phyloP scores from a whole-genome alignment of 2,888 invertebrate species.

The Parapristionchus giblindavisi region DNA sequence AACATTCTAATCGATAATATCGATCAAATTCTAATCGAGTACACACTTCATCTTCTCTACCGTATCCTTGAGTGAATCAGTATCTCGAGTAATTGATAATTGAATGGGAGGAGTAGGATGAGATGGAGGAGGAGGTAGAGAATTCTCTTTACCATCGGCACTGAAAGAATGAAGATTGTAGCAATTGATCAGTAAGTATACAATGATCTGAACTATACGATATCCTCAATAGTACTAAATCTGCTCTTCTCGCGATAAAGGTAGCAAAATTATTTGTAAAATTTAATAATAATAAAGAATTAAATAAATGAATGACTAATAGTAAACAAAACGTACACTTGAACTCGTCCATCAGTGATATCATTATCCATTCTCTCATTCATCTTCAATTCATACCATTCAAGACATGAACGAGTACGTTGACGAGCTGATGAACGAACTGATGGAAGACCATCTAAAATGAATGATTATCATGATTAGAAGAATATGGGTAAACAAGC shows the following conservation, averaged over 20 bases:
- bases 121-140: constrained; percentile 2
- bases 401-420: constrained; percentile 60
- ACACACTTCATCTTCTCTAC: constrained; percentile 31
- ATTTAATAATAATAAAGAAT: not conserved
- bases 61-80: not conserved
- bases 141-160: constrained; percentile 24
- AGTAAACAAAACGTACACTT: constrained; percentile 11
- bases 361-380: constrained; percentile 2
- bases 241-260: too few species aligned
- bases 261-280: too few species aligned
- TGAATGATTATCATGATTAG: not conserved
- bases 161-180: too few species aligned
- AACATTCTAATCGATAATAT: too few species aligned
- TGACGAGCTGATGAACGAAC: constrained; percentile 57
- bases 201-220: not conserved
- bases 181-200: not conserved
- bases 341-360: constrained; percentile 25
- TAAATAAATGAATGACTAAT: not conserved
- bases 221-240: too few species aligned
- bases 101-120: not conserved
- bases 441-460: constrained; percentile 56
- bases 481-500: too few species aligned
- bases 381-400: constrained; percentile 51
- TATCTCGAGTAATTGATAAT: not conserved
- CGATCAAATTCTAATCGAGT: too few species aligned